Base-by-base conservation (phyloP, 2,888 invertebrate genomes). In the Physocephala rufipes region DNA sequence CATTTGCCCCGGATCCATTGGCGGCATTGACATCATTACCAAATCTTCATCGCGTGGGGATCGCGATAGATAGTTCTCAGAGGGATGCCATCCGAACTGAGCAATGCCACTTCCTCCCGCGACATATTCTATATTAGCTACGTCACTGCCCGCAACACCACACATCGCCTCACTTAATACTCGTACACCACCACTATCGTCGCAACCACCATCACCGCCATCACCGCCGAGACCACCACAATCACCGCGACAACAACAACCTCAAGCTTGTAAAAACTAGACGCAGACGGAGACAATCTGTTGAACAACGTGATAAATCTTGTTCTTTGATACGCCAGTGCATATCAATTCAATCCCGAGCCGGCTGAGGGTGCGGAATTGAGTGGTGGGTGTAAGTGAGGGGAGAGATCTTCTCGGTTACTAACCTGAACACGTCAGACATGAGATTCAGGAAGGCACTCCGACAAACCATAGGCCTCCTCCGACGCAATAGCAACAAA, bases 221-320 rank as follows among this genome's bases (percentile, higher is more conserved):
- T 21, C 67, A 67, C 51, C 16, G 63, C 61, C 12, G 69, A 58
- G 13, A 24, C 47, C 19, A 51, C 0, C 64, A 49, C 24, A 9
- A 16, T 12, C 15, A 30, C 30, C 4, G 21, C 19, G 12, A 62
- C 30, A 62, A 30, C 30, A 19, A 61, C 59, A 69, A 15, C 53
- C 28, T 36, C 19, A 28, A 24, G 19, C 36, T 30, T 62, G n/a
- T 4, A 62, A 19, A 62, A 36, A 62, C 28, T 36, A 59, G 47
- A 45, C 21, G 58, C 43, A 58, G 58, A 19, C 51, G 43, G 43
- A 63, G 64, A 71, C 67, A 67, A 73, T 70, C 73, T 74, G 74
- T 70, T 65, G 71, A 74, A 74, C 74, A 74, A 74, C 71, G 74
- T 74, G 74, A 74, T 74, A 72, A 72, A 74, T 74, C 74, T 72